Base-by-base conservation (phyloP, 1,140 invertebrate genomes). In the Danaus plexippus region DNA sequence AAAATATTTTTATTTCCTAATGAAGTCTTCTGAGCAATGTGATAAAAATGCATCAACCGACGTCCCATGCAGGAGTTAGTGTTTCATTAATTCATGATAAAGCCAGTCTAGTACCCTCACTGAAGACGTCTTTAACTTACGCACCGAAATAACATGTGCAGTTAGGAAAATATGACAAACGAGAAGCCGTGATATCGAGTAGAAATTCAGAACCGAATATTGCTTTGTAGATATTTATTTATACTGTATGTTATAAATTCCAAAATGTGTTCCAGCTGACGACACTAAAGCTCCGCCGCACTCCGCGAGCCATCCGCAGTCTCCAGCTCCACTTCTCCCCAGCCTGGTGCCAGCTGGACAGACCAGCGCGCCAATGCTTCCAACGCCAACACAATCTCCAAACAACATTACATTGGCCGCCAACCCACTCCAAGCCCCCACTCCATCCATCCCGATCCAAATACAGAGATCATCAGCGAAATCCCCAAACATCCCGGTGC, bases 221-320 rank as follows among this genome's bases (percentile, higher is more conserved):
- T 15, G 15, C 15, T 1, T 15, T 15, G 1, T 15, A 32, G 22
- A 32, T 0, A 32, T 7, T 2, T 32, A 32, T 32, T 15, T 2
- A 32, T 32, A 7, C 7, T 32, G 22, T 44, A 50, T 53, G 48
- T 51, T 47, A 13, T 49, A 5, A 1, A 8, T 59, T 46, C 48
- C 51, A 46, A 52, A 46, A 57, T 58, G 9, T 52, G 3, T 75
- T 73, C 7, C 71, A 80, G 79, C 65, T 8, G 75, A 77, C 57
- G 77, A 79, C 59, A 62, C 64, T 13, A 73, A 67, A 46, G 71
- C 71, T 22, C 50, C 67, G 2, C 43, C 71, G 9, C 67, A 41
- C 43, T 48, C 74, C 12, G 67, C 77, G 8, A 69, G 67, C 12
- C 78, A 80, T 61, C 67, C 77, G 69, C 80, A 83, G 54, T 69